Evolutionary conservation across 2,113 vertebrate genomes (phyloP), one percentile per base, ranked within the genome.

Genomic region (Leucoraja erinaceus): DNA sequence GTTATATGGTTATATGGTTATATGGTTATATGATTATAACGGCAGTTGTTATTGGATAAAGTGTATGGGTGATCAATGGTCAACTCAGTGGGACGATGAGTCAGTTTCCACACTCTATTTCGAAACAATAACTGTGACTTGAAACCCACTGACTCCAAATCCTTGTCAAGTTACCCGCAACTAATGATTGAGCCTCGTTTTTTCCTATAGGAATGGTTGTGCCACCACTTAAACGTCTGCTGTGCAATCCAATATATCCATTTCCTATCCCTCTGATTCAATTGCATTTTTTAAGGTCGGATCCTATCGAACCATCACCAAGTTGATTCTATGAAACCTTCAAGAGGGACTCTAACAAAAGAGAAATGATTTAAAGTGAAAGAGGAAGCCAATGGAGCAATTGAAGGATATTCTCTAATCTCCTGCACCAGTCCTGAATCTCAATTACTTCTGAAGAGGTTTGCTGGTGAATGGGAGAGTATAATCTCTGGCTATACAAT

Each of bases 161-260:
- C 66, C 66, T 6, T 33, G 33, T 33, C 18, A 31, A 22, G 61
- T 66, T 88, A 68, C 20, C 25, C 38, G 63, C 33, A 22, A 4
- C n/a, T 90, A 90, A 90, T 90, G 63, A 90, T 90, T 3, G 31
- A 90, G 38, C n/a, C 84, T 90, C 61, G 63, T 16, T 70, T 90
- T 10, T 90, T 8, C 11, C 18, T 66, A 68, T 16, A 33, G 31
- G 86, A 22, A 31, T 9, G 31, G 5, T n/a, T 18, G 66, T 38
- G 20, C 33, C 38, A 38, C 84, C 22, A 28, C 81, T 84, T 84
- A 84, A 54, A 90, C 22, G 86, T 68, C 66, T 33, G 33, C 61
- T 12, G 33, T 66, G 28, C 31, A n/a, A 90, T 90, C n/a, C 28
- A n/a, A 31, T 38, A 33, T 66, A 66, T 20, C 86, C 33, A 33